Conservation (phyloP, 2,113 vertebrate species). For the Acrocephalus arundinaceus region DNA sequence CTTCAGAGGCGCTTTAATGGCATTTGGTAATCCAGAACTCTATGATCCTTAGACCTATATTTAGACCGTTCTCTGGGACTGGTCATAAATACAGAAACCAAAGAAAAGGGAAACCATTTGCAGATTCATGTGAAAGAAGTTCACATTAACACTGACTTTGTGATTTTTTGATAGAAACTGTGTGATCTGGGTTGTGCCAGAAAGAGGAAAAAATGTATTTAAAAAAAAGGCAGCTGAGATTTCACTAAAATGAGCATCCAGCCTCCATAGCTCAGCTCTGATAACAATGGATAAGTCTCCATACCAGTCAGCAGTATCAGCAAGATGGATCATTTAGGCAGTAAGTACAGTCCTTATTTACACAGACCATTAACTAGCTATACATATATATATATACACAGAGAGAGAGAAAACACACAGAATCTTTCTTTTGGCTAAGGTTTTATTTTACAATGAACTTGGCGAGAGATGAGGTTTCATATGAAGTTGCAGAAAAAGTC, state of each 20-base stretch:
- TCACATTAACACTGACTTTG: not conserved
- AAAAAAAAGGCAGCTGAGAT: not conserved
- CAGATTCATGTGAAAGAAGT: not conserved
- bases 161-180: not conserved
- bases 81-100: not conserved
- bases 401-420: not conserved
- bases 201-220: not conserved
- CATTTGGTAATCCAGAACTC: not conserved
- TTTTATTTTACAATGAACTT: not conserved
- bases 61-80: not conserved
- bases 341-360: not conserved
- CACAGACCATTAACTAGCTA: constrained; percentile 8
- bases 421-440: not conserved
- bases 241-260: not conserved
- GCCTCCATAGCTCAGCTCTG: not conserved
- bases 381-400: not conserved
- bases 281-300: not conserved
- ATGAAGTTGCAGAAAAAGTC: not conserved
- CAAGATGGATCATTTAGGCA: not conserved
- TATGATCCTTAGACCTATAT: not conserved
- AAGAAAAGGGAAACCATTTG: not conserved
- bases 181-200: not conserved
- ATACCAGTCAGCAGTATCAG: not conserved
- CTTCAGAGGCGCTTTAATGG: not conserved
- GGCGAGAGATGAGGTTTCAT: not conserved